Evolutionary conservation across 2,888 invertebrate genomes (phyloP).

Genomic region (Thelaira solivaga): DNA sequence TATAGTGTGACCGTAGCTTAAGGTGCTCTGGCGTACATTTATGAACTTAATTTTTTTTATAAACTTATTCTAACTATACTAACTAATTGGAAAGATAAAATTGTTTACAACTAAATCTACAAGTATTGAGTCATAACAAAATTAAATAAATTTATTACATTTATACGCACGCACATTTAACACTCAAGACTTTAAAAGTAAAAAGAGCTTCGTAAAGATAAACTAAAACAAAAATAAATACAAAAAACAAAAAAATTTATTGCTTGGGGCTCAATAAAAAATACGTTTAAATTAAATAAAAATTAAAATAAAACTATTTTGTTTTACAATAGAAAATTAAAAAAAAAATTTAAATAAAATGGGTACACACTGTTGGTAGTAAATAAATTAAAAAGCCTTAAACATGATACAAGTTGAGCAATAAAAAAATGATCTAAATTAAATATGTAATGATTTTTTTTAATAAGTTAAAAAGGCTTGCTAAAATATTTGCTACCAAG

Average conservation of each 20-base stretch:
- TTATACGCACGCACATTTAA: slow-evolving; percentile 28
- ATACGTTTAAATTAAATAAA: background rate
- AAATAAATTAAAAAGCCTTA: too few species aligned
- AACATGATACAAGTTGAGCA: too few species aligned
- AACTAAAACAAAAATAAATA: background rate
- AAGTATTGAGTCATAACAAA: slow-evolving; percentile 19
- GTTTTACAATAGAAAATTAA: too few species aligned
- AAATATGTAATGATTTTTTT: too few species aligned
- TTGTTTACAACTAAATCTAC: slow-evolving; percentile 38
- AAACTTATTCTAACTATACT: slow-evolving; percentile 4
- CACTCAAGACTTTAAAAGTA: background rate
- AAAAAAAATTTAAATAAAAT: too few species aligned
- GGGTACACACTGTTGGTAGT: too few species aligned
- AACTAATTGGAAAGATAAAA: slow-evolving; percentile 22
- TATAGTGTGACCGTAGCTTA: too few species aligned
- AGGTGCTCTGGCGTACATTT: too few species aligned
- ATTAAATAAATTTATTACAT: background rate
- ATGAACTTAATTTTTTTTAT: slow-evolving; percentile 12
- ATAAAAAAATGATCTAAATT: too few species aligned
- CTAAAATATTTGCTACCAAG: background rate
- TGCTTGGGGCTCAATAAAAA: slow-evolving; percentile 52
- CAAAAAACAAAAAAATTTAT: slow-evolving; percentile 31
- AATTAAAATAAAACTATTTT: too few species aligned
- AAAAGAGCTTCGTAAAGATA: background rate
- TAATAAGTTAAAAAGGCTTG: background rate